phyloP scores from a whole-genome alignment of 2,797 vertebrate genomes.

The Poeciliopsis gracilis region DNA sequence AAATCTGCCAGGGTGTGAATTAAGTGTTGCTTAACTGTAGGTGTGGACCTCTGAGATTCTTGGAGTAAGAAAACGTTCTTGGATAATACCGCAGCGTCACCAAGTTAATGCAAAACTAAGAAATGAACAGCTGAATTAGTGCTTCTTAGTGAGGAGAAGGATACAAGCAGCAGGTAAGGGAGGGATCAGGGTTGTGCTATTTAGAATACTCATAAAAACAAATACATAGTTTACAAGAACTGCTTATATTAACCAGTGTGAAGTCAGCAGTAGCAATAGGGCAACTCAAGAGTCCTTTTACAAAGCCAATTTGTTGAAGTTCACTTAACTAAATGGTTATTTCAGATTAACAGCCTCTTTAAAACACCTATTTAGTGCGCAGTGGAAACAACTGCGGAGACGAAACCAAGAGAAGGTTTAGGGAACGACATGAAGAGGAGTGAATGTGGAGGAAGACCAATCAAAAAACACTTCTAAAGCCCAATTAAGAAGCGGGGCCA shows the following conservation, averaged over 20 bases:
- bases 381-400: conserved; percentile 34
- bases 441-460: conserved; percentile 28
- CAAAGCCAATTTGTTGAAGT: not conserved
- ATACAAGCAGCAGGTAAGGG: not conserved
- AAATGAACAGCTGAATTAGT: not conserved
- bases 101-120: not conserved
- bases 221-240: not conserved
- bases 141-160: not conserved
- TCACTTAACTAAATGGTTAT: conserved; percentile 42
- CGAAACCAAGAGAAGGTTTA: conserved; percentile 11
- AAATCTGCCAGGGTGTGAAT: not conserved
- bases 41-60: not conserved
- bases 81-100: not conserved
- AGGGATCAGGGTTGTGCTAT: not conserved
- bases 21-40: not conserved
- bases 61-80: not conserved
- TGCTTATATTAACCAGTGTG: not conserved
- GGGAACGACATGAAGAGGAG: conserved; percentile 11
- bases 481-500: conserved; percentile 37
- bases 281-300: not conserved
- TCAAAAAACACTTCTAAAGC: conserved; percentile 42
- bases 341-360: conserved; percentile 35
- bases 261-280: not conserved
- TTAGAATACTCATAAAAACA: not conserved
- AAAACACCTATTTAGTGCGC: conserved; percentile 40